Base-by-base conservation (phyloP, 2,113 vertebrate genomes). In the Acanthochromis polyacanthus region DNA sequence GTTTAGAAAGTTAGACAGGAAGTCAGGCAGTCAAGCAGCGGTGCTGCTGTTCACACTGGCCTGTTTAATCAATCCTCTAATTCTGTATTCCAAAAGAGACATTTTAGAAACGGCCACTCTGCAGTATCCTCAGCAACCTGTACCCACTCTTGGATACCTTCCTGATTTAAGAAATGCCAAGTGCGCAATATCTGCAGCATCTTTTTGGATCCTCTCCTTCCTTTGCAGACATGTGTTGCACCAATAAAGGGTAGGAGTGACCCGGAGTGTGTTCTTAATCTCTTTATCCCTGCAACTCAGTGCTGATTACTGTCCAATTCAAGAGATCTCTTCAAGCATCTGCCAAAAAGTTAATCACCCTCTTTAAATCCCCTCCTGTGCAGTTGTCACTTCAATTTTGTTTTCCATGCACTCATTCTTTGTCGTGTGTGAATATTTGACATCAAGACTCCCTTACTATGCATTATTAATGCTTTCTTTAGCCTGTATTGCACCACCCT, bases 261-360 rank as follows among this genome's bases (percentile, higher is more conserved):
- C 80, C 72, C 19, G 9, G 66, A 81, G 67, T 75, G 61, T 84
- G 71, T 51, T 68, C 81, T 78, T 92, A 92, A 93, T 91, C 91
- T 85, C 69, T 88, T 93, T 88, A 92, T 89, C 88, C 89, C 69
- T 51, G 20, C 80, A 90, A 88, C 74, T 80, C 87, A 60, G 30
- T 64, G 45, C 73, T 76, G 65, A 82, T 88, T 86, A 90, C 70
- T 83, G 78, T 88, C 83, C 66, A 78, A 77, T 84, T 84, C 59
- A 56, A 81, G 46, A 51, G 43, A 83, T 80, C 73, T 77, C 81
- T 51, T 51, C 59, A 58, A 65, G 80, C 77, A 64, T 80, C 77
- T 85, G 78, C 63, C 78, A 74, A 83, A 80, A 91, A 78, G 63
- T 88, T 80, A 80, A 93, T 79, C 84, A 80, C 68, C 56, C 45